Evolutionary conservation across 2,113 vertebrate species (phyloP).

Genomic region (Malaclemys terrapin): DNA sequence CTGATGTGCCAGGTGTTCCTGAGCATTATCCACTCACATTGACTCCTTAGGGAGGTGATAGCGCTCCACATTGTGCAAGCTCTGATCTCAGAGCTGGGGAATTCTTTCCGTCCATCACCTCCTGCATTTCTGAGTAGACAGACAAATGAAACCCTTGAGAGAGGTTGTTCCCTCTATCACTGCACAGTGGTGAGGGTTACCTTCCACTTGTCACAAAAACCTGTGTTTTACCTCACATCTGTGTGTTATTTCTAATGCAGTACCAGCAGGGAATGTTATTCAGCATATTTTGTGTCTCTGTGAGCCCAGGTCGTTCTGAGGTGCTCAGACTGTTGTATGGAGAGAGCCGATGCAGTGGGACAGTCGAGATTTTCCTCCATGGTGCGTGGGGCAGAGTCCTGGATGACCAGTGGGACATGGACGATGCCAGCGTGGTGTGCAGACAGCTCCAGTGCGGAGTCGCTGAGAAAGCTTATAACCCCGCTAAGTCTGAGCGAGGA

Average conservation of each 20-base stretch:
- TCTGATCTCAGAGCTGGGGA: not conserved
- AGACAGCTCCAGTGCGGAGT: too few relatives aligned
- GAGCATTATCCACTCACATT: not conserved
- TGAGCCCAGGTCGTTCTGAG: conserved; percentile 45
- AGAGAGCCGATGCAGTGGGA: conserved; percentile 69
- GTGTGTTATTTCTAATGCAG: not conserved
- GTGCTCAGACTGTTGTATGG: conserved; percentile 64
- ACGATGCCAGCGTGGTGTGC: too few relatives aligned
- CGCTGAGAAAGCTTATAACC: too few relatives aligned
- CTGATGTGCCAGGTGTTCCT: not conserved
- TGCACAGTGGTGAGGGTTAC: not conserved
- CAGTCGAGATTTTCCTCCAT: conserved; percentile 59
- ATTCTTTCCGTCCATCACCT: not conserved
- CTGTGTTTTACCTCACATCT: not conserved
- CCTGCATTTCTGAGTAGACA: not conserved
- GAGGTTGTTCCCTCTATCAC: not conserved
- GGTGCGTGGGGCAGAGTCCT: conserved; percentile 67
- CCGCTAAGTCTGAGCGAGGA: too few relatives aligned
- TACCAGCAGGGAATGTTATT: not conserved
- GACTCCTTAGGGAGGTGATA: not conserved
- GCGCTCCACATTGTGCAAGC: not conserved
- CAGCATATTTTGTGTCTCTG: not conserved
- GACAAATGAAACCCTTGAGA: not conserved
- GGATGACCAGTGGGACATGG: too few relatives aligned
- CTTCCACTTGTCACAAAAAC: not conserved